Evolutionary conservation across 2,888 invertebrate species (phyloP).

Genomic region (Mylabris sibirica): DNA sequence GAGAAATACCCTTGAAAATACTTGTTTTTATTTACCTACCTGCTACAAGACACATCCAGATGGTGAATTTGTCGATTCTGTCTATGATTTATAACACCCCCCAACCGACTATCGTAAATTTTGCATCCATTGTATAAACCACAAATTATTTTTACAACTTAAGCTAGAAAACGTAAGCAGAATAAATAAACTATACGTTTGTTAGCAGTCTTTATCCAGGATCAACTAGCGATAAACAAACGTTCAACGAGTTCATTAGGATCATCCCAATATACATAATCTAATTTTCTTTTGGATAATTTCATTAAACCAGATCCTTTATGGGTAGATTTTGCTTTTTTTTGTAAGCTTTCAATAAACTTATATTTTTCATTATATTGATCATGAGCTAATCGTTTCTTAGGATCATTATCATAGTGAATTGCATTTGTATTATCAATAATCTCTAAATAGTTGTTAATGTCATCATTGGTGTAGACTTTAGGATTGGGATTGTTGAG

Average conservation of each 20-base stretch:
- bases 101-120: no score
- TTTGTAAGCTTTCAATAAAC: conserved; percentile 22
- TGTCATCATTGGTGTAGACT: conserved; percentile 26
- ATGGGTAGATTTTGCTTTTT: neutral
- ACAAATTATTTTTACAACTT: no score
- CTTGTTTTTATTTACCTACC: no score
- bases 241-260: conserved; percentile 48
- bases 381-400: conserved; percentile 15
- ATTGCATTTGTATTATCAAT: conserved; percentile 24
- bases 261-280: conserved; percentile 38
- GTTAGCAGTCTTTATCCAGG: no score
- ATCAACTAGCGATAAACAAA: conserved; percentile 47
- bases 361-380: conserved; percentile 28
- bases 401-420: conserved; percentile 21
- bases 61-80: no score
- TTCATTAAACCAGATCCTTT: conserved; percentile 22
- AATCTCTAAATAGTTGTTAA: conserved; percentile 28
- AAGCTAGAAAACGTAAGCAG: no score
- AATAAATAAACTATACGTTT: no score
- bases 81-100: no score
- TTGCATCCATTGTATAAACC: no score
- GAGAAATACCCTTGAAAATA: no score
- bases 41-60: no score
- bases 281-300: conserved; percentile 25
- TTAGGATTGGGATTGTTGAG: conserved; percentile 21